phyloP scores from a whole-genome alignment of 2,888 invertebrate species.

The Rhopalosiphum nymphaeae region DNA sequence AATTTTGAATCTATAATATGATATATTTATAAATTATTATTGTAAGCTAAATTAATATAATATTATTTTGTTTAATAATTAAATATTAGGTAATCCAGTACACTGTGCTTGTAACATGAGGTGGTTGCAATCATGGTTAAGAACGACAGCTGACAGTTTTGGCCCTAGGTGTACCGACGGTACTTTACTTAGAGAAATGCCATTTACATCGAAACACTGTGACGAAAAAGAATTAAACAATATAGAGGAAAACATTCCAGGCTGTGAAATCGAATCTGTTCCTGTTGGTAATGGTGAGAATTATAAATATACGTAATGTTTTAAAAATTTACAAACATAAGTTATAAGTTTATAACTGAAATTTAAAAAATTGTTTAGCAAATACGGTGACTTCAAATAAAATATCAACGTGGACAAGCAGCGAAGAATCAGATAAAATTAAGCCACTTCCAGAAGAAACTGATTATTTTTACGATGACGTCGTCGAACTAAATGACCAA shows the following conservation, averaged over 20 bases:
- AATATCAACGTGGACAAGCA: conserved; percentile 31
- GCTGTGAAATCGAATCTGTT: conserved; percentile 75
- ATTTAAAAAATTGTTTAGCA: conserved; percentile 24
- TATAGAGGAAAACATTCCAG: conserved; percentile 73
- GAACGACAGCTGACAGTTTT: conserved; percentile 72
- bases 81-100: conserved; percentile 82
- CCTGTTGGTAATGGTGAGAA: conserved; percentile 36
- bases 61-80: not conserved
- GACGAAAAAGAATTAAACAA: conserved; percentile 69
- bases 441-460: conserved; percentile 79
- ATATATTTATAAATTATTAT: not conserved
- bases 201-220: conserved; percentile 81
- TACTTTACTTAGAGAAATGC: conserved; percentile 79
- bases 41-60: not conserved
- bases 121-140: conserved; percentile 86
- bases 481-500: conserved; percentile 82
- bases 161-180: conserved; percentile 87
- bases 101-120: conserved; percentile 85
- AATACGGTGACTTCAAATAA: conserved; percentile 48
- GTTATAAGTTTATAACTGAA: not conserved
- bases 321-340: not conserved
- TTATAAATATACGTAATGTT: not conserved
- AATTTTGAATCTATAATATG: not conserved
- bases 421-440: conserved; percentile 31
- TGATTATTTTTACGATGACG: conserved; percentile 87